Conservation (phyloP, 2,888 invertebrate genomes). For the Yponomeuta evonymella region DNA sequence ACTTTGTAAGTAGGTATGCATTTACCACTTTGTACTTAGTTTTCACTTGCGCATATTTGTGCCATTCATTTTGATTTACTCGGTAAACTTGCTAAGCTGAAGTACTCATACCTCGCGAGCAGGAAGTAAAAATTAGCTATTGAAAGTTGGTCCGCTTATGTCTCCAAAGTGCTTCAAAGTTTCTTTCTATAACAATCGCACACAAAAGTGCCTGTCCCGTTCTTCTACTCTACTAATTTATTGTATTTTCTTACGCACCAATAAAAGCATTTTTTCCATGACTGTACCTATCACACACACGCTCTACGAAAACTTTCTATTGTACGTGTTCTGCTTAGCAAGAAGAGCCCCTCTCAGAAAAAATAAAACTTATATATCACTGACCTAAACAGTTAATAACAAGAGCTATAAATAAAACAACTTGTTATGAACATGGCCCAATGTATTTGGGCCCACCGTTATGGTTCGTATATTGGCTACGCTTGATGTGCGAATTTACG, state of each 20-base stretch:
- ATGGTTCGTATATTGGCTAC: not conserved
- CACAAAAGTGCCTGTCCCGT: not conserved
- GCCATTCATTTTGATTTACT: no score
- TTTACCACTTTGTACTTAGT: no score
- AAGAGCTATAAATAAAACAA: slow-evolving; percentile 11
- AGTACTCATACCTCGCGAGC: not conserved
- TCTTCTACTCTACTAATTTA: not conserved
- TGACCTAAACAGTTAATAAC: not conserved
- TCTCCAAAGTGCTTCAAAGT: not conserved
- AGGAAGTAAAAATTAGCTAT: not conserved
- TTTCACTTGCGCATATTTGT: no score
- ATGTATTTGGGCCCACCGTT: not conserved
- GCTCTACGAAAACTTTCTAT: not conserved
- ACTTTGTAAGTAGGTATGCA: no score
- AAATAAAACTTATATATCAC: slow-evolving; percentile 2
- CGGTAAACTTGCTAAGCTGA: not conserved
- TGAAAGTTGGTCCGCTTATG: not conserved
- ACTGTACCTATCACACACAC: not conserved
- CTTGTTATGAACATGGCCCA: slow-evolving; percentile 6
- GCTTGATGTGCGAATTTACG: slow-evolving; percentile 3
- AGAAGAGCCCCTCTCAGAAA: not conserved
- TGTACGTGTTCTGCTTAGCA: not conserved
- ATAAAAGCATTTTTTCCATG: not conserved
- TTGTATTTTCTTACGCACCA: not conserved
- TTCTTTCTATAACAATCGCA: not conserved